phyloP scores from a whole-genome alignment of 2,113 vertebrate species.

The Elephantulus edwardii region DNA sequence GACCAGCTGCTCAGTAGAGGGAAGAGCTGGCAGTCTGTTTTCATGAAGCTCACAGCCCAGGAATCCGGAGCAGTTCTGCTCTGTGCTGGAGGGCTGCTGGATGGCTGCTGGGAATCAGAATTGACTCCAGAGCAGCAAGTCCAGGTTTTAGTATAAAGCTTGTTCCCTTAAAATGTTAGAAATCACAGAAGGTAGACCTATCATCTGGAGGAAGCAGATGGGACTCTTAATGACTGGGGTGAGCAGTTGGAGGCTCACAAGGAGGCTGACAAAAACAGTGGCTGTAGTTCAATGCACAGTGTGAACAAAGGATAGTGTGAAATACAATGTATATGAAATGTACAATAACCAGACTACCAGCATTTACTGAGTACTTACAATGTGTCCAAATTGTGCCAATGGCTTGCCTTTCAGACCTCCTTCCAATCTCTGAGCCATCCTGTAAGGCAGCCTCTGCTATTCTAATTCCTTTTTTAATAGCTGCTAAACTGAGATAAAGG shows the following conservation, averaged over 20 bases:
- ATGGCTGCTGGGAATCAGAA: too few relatives aligned
- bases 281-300: too few relatives aligned
- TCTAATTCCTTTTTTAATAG: rapidly evolving
- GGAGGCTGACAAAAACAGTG: background rate
- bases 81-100: too few relatives aligned
- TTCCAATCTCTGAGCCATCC: background rate
- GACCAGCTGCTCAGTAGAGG: background rate
- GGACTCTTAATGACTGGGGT: background rate
- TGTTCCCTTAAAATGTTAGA: background rate
- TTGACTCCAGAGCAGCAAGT: too few relatives aligned
- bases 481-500: background rate
- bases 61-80: too few relatives aligned
- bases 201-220: background rate
- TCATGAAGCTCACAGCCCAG: too few relatives aligned
- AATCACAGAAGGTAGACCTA: background rate
- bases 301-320: too few relatives aligned
- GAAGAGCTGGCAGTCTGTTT: background rate
- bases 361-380: background rate
- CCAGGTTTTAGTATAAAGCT: background rate
- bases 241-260: background rate
- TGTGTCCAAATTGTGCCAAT: rapidly evolving
- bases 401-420: rapidly evolving
- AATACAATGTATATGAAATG: too few relatives aligned
- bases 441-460: rapidly evolving
- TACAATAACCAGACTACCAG: rapidly evolving